Evolutionary conservation across 2,888 invertebrate species (phyloP), one percentile per base, ranked within the genome.

Genomic region (Oscheius sp.): DNA sequence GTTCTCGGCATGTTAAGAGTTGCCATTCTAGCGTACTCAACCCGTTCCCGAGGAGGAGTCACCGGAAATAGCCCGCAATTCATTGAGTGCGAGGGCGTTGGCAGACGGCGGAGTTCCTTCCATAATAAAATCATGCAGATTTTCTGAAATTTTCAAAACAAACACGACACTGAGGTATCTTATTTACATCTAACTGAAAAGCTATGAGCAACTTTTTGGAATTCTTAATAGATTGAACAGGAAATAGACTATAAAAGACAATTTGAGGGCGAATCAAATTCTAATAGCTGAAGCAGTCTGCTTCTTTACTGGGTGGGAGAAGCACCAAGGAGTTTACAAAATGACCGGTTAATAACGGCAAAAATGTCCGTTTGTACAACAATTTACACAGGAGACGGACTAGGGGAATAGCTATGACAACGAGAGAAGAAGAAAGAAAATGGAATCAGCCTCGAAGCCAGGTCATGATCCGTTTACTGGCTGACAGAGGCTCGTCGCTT

Each of bases 401-500:
- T 55, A 53, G 55, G 32, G 42, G 37, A 35, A 35, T 65, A 55
- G 55, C 29, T 53, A 50, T 13, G 65, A 48, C 13, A 50, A 10
- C 21, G 11, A 29, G n/a, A 37, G 37, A 63, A 29, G 32, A 60
- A 37, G 35, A 11, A 35, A 11, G 37, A 2, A 2, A 35, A 29
- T 63, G 5, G 13, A 7, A 42, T 21, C 37, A 66, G 62, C 74
- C 63, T 51, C 62, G 59, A 32, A 63, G 42, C 62, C 74, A 70
- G n/a, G 73, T 74, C 55, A 82, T 80, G 51, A 82, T 75, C 55
- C 84, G 70, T 59, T 79, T 78, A 21, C 79, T 79, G n/a, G 82
- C 84, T 2, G 84, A 81, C n/a, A 82, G 71, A 2, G 84, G 82
- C 57, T 79, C 76, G 42, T 79, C 79, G 62, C 66, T 78, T 29